Evolutionary conservation across 2,113 vertebrate species (phyloP).

Genomic region (Gallinago undulata): DNA sequence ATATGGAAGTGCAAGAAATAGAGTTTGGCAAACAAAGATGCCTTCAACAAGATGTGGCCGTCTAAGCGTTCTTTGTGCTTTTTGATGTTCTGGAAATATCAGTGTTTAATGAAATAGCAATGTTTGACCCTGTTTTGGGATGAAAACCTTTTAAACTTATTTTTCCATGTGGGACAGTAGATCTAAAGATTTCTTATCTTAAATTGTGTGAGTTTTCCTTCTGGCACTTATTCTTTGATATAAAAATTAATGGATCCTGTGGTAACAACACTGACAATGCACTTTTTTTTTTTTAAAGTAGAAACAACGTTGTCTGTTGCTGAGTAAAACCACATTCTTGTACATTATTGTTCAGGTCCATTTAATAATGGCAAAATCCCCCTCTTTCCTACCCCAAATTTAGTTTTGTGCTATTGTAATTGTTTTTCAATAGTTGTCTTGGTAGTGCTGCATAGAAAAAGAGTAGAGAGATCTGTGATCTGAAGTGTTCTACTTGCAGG

Average conservation of each 20-base stretch:
- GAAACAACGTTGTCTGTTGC: not conserved
- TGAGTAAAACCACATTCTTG: not conserved
- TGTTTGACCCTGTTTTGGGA: not conserved
- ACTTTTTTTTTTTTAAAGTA: not conserved
- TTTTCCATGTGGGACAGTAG: not conserved
- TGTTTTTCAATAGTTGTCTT: not conserved
- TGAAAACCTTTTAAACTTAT: not conserved
- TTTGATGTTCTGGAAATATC: not conserved
- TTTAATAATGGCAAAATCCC: not conserved
- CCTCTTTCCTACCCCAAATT: not conserved
- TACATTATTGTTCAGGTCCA: not conserved
- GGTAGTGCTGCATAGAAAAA: not conserved
- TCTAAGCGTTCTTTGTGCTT: not conserved
- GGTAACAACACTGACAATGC: not conserved
- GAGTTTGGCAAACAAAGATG: not conserved
- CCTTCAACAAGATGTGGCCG: not conserved
- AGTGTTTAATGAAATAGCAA: not conserved
- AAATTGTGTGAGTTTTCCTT: not conserved
- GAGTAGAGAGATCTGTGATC: not conserved
- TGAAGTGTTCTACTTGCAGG: not conserved
- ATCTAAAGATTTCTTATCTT: not conserved
- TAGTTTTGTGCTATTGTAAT: not conserved
- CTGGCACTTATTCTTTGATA: not conserved
- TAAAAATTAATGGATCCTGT: not conserved
- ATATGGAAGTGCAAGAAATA: not conserved